phyloP scores from a whole-genome alignment of 2,888 invertebrate genomes.

The Cheilosia pagana region DNA sequence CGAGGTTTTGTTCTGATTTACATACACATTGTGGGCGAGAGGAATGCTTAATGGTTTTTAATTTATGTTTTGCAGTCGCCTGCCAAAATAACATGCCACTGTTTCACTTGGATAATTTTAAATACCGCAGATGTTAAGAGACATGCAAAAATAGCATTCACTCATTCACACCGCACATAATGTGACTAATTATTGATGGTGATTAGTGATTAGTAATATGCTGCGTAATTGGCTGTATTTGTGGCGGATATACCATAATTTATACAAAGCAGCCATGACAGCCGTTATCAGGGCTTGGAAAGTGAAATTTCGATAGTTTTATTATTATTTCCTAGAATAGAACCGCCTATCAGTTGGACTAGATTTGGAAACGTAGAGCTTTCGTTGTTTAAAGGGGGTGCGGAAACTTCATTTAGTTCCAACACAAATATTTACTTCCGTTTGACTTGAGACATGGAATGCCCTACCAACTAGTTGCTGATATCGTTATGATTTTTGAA shows the following conservation, averaged over 20 bases:
- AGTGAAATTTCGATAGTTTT: neutral
- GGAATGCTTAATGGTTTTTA: constrained; percentile 17
- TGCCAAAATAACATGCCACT: constrained; percentile 45
- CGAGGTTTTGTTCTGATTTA: constrained; percentile 25
- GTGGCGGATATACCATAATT: neutral
- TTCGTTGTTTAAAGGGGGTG: no score
- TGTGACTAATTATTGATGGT: constrained; percentile 14
- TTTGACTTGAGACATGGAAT: no score
- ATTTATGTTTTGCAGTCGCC: constrained; percentile 35
- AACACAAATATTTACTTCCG: no score
- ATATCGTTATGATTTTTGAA: no score
- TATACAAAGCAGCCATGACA: neutral
- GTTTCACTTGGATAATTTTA: constrained; percentile 44
- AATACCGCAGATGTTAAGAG: constrained; percentile 14
- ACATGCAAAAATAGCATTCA: constrained; percentile 16
- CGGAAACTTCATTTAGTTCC: no score
- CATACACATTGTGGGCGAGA: constrained; percentile 33
- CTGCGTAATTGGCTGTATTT: neutral
- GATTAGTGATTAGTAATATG: neutral
- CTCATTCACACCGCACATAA: neutral
- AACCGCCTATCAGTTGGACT: constrained; percentile 16
- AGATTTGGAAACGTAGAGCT: neutral
- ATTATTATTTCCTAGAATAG: neutral
- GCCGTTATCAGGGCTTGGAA: constrained; percentile 11
- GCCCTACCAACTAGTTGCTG: no score